Conservation (phyloP, 2,888 invertebrate species). For the Trissolcus japonicus region DNA sequence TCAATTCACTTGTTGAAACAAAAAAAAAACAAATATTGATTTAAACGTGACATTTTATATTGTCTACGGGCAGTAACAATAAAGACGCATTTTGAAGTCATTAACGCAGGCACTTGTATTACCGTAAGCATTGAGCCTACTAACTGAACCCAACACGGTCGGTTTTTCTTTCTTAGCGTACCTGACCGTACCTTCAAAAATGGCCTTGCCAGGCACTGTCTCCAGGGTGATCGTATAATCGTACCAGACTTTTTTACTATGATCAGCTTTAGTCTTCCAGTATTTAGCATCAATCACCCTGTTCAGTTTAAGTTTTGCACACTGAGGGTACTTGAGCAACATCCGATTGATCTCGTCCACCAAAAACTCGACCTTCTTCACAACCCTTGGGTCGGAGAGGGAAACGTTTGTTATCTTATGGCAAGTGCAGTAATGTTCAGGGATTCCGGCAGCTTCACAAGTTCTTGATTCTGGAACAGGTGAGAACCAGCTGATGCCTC, state of each 20-base stretch:
- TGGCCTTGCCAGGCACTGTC: slow-evolving; percentile 82
- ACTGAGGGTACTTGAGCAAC: slow-evolving; percentile 80
- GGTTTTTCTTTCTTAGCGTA: slow-evolving; percentile 69
- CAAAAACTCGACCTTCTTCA: slow-evolving; percentile 80
- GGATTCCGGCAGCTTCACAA: slow-evolving; percentile 86
- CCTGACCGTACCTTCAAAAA: slow-evolving; percentile 88
- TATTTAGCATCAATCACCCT: slow-evolving; percentile 83
- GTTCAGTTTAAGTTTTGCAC: slow-evolving; percentile 81
- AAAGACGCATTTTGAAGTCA: slow-evolving; percentile 85
- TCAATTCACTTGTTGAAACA: too few relatives aligned
- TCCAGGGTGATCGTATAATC: slow-evolving; percentile 82
- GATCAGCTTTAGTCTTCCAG: slow-evolving; percentile 58
- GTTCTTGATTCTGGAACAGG: slow-evolving; percentile 84
- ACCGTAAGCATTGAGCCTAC: slow-evolving; percentile 88
- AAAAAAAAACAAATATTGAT: too few relatives aligned
- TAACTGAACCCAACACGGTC: slow-evolving; percentile 84
- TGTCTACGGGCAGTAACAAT: slow-evolving; percentile 82
- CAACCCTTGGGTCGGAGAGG: slow-evolving; percentile 78
- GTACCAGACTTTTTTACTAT: slow-evolving; percentile 74
- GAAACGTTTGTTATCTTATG: slow-evolving; percentile 81
- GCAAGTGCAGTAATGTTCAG: slow-evolving; percentile 93
- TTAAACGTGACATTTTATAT: too few relatives aligned
- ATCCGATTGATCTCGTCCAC: slow-evolving; percentile 82
- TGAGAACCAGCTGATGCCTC: slow-evolving; percentile 87
- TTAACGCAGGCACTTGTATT: slow-evolving; percentile 87